Evolutionary conservation across 2,113 vertebrate species (phyloP).

Genomic region (Pholis gunnellus): DNA sequence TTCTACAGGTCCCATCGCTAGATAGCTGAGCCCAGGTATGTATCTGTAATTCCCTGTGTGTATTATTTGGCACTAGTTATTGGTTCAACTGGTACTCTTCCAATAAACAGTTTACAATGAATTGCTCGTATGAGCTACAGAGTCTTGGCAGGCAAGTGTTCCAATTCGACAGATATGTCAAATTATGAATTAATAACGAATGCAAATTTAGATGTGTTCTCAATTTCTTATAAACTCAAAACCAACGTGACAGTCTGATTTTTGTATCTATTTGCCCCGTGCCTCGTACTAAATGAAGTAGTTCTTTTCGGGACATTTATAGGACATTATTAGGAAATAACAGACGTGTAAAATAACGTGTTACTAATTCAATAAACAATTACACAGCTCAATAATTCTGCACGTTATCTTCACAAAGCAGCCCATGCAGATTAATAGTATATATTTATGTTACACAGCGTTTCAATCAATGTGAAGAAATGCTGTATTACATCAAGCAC

Average conservation of each 20-base stretch:
- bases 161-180: not conserved
- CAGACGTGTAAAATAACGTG: not conserved
- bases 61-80: not conserved
- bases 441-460: not conserved
- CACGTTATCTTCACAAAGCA: not conserved
- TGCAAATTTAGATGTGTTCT: not conserved
- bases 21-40: not conserved
- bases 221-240: not conserved
- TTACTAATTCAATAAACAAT: not conserved
- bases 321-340: not conserved
- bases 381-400: not conserved
- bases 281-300: not conserved
- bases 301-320: not conserved
- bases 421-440: not conserved
- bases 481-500: conserved; percentile 67
- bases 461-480: not conserved
- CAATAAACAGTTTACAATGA: not conserved
- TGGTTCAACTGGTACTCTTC: not conserved
- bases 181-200: not conserved
- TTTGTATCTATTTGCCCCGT: not conserved
- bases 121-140: not conserved
- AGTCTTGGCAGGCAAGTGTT: not conserved
- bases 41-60: not conserved
- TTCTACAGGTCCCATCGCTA: not conserved
- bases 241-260: not conserved